Evolutionary conservation across 1,140 invertebrate species (phyloP).

Genomic region (Microplitis mediator): DNA sequence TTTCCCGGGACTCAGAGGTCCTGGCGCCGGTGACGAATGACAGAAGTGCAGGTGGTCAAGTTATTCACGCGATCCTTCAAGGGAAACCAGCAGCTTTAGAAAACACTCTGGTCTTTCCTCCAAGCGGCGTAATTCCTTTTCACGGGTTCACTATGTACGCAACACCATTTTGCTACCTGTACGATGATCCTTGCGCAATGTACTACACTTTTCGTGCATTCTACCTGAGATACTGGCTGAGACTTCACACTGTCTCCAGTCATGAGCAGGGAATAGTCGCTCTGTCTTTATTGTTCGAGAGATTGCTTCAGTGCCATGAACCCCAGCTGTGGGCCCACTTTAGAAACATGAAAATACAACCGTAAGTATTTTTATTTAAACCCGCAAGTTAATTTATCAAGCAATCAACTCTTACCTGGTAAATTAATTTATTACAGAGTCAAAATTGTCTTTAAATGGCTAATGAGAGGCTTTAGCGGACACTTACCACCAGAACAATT

Average conservation of each 20-base stretch:
- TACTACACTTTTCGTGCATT: conserved; percentile 92
- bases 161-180: conserved; percentile 92
- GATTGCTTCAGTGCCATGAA: conserved; percentile 88
- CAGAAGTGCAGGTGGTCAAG: conserved; percentile 57
- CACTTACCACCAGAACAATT: conserved; percentile 91
- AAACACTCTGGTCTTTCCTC: conserved; percentile 83
- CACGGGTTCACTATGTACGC: conserved; percentile 98
- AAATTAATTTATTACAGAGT: conserved; percentile 66
- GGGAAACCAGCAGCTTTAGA: conserved; percentile 72
- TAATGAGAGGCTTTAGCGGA: conserved; percentile 93
- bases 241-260: conserved; percentile 88
- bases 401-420: background rate
- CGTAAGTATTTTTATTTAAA: conserved; percentile 71
- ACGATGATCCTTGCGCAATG: conserved; percentile 83
- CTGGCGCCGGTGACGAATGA: conserved; percentile 70
- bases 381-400: background rate
- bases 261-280: conserved; percentile 88
- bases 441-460: conserved; percentile 92
- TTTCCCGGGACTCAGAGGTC: conserved; percentile 87
- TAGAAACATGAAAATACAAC: conserved; percentile 83
- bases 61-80: conserved; percentile 69
- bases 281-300: conserved; percentile 85
- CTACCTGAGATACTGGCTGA: conserved; percentile 90
- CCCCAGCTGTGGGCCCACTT: conserved; percentile 90
- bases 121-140: conserved; percentile 93